Evolutionary conservation across 2,113 vertebrate species (phyloP).

Genomic region (Chinchilla lanigera): DNA sequence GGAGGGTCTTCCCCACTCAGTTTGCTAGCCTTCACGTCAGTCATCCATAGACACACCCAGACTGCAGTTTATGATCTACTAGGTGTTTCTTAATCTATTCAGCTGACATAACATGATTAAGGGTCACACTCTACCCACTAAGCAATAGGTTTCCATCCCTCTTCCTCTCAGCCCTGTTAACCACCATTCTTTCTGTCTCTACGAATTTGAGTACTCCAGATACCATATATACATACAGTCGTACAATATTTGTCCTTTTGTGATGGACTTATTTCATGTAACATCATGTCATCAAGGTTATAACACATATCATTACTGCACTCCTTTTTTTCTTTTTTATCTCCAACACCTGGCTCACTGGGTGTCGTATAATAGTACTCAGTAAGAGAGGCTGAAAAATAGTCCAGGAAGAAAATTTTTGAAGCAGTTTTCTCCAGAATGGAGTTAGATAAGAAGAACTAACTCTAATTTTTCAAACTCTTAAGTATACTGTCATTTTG

Average conservation of each 20-base stretch:
- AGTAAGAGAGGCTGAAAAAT: not conserved
- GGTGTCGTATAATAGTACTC: not conserved
- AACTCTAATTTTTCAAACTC: slow-evolving; percentile 32
- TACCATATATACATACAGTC: not conserved
- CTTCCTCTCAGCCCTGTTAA: not conserved
- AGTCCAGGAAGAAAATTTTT: not conserved
- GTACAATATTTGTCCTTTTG: not conserved
- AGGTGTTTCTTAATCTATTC: not conserved
- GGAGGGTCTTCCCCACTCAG: not conserved
- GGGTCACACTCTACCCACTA: not conserved
- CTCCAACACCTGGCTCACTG: not conserved
- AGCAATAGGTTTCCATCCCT: not conserved
- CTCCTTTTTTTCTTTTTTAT: not conserved
- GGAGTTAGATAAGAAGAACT: not conserved
- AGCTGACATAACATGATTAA: not conserved
- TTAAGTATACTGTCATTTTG: slow-evolving; percentile 9
- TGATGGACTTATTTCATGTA: not conserved
- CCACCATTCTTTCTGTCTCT: not conserved
- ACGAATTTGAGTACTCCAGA: not conserved
- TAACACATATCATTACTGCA: not conserved
- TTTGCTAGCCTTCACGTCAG: not conserved
- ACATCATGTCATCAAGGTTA: not conserved
- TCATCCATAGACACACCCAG: not conserved
- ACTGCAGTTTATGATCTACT: not conserved
- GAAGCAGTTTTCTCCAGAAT: not conserved